phyloP scores from a whole-genome alignment of 1,140 invertebrate species.

The Platyscapa corneri region DNA sequence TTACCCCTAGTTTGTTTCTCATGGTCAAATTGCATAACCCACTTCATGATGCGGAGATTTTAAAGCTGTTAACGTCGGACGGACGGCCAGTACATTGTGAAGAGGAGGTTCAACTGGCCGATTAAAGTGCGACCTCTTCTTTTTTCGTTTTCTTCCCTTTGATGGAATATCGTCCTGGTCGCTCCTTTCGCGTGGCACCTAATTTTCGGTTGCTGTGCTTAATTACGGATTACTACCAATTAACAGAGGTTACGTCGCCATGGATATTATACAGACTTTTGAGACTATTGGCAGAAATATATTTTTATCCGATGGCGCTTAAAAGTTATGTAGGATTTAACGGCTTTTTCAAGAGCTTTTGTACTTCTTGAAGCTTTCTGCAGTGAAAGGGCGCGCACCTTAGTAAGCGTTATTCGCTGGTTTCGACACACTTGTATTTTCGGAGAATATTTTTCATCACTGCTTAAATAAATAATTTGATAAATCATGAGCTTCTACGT shows the following conservation, averaged over 20 bases:
- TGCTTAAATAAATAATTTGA: not conserved
- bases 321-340: conserved; percentile 42
- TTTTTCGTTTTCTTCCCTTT: not conserved
- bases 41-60: conserved; percentile 47
- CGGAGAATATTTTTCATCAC: not conserved
- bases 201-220: conserved; percentile 25
- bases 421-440: not conserved
- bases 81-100: not conserved
- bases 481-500: not conserved
- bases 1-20: conserved; percentile 45
- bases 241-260: conserved; percentile 9
- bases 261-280: not conserved
- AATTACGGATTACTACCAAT: conserved; percentile 44
- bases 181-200: not conserved
- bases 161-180: not conserved
- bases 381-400: not conserved
- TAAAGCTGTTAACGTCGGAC: conserved; percentile 46
- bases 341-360: conserved; percentile 8
- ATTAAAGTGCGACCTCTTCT: conserved; percentile 22
- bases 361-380: not conserved
- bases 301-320: not conserved
- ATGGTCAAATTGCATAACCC: conserved; percentile 52
- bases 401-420: not conserved
- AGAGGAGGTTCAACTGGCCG: not conserved
- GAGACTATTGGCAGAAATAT: not conserved